Base-by-base conservation (phyloP, 2,888 invertebrate genomes). In the Hypsopygia costalis region DNA sequence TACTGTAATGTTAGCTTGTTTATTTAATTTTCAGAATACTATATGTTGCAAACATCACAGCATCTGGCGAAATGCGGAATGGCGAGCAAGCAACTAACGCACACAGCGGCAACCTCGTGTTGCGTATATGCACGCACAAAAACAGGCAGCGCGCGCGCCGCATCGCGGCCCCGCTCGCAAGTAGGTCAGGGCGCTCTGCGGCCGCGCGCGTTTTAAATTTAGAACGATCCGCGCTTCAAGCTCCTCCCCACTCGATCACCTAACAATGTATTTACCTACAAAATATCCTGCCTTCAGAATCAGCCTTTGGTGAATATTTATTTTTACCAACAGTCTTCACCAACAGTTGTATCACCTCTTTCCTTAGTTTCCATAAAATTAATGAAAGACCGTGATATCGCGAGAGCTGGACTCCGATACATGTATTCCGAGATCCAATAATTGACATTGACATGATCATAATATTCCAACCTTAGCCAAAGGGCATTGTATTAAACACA, bases 181-280 rank as follows among this genome's bases (percentile, higher is more conserved):
- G 76, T 87, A 85, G 87, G 87, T 87, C 87, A 87, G 85, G 87
- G 87, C 85, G 87, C 76, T 80, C 69, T 81, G 86, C 78, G 85
- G 83, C 83, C 81, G 86, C 77, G 83, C 82, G 82, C 79, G 82
- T 81, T 87, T 81, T 87, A 87, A 86, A 86, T 86, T 86, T 87
- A 87, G 87, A 87, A 79, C 82, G 80, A 87, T 85, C 80, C 70
- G 81, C 82, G 81, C 80, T 81, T 81, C 69, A 80, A 76, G 72
- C 83, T 80, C 81, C 81, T 78, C 83, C 83, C 83, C 69, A 71
- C 69, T 65, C 75, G 64, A 80, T 78, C 73, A 58, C 65, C 73
- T 70, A 79, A 76, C 76, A 72, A 75, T 67, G 55, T 66, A 64
- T 66, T 31, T 69, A 66, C 70, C 65, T 69, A 66, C 55, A 57